phyloP scores from a whole-genome alignment of 2,888 invertebrate genomes.

The Penaeus monodon region DNA sequence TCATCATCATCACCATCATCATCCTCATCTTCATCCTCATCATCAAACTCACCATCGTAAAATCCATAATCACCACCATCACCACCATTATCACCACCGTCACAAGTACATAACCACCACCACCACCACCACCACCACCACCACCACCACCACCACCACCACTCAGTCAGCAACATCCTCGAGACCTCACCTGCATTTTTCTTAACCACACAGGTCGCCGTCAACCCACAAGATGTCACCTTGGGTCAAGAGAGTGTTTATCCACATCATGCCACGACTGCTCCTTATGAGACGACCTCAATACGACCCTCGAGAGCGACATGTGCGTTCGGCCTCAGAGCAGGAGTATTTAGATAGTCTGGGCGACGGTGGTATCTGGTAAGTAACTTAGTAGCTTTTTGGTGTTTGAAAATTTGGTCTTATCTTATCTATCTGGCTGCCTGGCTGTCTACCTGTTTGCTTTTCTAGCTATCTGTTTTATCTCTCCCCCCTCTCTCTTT shows the following conservation, averaged over 20 bases:
- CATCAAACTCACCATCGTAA: no score
- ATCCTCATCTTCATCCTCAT: no score
- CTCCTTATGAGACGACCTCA: slow-evolving; percentile 93
- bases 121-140: neutral
- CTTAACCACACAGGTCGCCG: slow-evolving; percentile 75
- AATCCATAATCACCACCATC: no score
- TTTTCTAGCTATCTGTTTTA: neutral
- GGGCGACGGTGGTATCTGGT: slow-evolving; percentile 53
- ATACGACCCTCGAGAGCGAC: slow-evolving; percentile 73
- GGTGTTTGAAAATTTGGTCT: neutral
- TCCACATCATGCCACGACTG: slow-evolving; percentile 91
- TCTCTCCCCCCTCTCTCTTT: no score
- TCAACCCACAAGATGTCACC: slow-evolving; percentile 95
- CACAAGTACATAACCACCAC: neutral
- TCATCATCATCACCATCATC: no score
- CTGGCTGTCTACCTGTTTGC: neutral
- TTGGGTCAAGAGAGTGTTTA: slow-evolving; percentile 87
- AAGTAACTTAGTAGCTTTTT: neutral
- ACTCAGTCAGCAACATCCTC: no score
- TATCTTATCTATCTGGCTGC: no score
- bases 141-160: neutral
- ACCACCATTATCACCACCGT: no score
- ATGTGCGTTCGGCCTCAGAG: slow-evolving; percentile 39
- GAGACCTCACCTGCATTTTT: neutral
- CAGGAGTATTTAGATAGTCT: slow-evolving; percentile 56